Base-by-base conservation (phyloP, 2,797 vertebrate species). In the Rhinogobio ventralis region DNA sequence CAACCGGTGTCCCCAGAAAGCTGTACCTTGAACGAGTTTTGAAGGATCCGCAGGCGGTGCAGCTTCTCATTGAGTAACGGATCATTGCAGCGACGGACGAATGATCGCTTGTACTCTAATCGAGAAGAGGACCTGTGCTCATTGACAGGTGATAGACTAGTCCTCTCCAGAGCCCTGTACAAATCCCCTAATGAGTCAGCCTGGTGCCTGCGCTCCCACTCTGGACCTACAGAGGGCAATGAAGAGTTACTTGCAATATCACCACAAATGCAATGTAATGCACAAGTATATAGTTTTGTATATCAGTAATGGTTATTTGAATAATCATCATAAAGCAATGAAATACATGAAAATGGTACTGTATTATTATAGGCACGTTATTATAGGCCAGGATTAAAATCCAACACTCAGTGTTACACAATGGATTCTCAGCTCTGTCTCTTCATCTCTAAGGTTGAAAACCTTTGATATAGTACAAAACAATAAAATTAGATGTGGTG, bases 41-140 rank as follows among this genome's bases (percentile, higher is more conserved):
- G 96, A 88, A 99, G 96, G 93, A 99, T 95, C 89, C 97, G 95
- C 86, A 99, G 95, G 87, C 97, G 96, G 92, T 99, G 98, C 76
- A 99, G 96, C 92, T 99, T 99, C 92, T 99, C 98, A 87, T 97
- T 98, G 91, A 99, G 96, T 92, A 97, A 92, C 77, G 98, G 97
- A 93, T 99, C 96, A 5, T 97, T 98, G 91, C 96, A 96, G 89
- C 98, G 94, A 87, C 97, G 97, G 91, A 98, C 95, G 90, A 99
- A 99, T 49, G 95, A 98, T 85, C 96, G 96, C 91, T 97, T 99
- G 93, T 98, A 99, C 91, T 99, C 98, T 92, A 98, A 94, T 86
- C 96, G 97, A 90, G 94, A 95, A 93, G 96, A 94, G 92, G 97
- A 96, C 87, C 96, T 95, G 86, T 94, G 96, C 81, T 98, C 96